Conservation (phyloP, 2,113 vertebrate species). For the Ursus arctos region DNA sequence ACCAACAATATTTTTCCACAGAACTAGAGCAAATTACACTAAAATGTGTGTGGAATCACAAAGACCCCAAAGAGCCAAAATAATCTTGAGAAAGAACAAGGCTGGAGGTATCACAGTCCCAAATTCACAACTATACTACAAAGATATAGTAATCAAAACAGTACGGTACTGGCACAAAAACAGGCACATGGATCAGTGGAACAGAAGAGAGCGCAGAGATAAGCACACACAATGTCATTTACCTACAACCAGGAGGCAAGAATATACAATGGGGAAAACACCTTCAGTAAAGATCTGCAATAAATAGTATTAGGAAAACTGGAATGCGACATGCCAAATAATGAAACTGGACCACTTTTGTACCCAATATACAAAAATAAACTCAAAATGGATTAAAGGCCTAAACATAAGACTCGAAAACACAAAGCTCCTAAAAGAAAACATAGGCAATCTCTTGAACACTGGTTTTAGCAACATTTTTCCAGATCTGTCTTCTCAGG, state of each 20-base stretch:
- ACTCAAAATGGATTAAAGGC: not conserved
- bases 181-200: not conserved
- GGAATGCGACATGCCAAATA: not conserved
- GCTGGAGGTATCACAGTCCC: not conserved
- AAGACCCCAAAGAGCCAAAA: not conserved
- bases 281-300: not conserved
- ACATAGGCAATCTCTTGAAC: not conserved
- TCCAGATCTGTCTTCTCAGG: not conserved
- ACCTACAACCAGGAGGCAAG: not conserved
- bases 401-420: not conserved
- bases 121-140: not conserved
- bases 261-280: not conserved
- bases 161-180: not conserved
- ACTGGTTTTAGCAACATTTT: not conserved
- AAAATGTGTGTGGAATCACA: not conserved
- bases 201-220: not conserved
- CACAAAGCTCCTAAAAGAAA: not conserved
- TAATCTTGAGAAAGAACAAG: not conserved
- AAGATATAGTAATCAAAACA: not conserved
- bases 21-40: not conserved
- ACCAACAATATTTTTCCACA: not conserved
- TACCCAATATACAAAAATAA: not conserved
- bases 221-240: not conserved
- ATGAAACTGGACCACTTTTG: not conserved
- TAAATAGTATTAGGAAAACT: not conserved